Evolutionary conservation across 2,888 invertebrate genomes (phyloP).

Genomic region (Augiades crinisus): DNA sequence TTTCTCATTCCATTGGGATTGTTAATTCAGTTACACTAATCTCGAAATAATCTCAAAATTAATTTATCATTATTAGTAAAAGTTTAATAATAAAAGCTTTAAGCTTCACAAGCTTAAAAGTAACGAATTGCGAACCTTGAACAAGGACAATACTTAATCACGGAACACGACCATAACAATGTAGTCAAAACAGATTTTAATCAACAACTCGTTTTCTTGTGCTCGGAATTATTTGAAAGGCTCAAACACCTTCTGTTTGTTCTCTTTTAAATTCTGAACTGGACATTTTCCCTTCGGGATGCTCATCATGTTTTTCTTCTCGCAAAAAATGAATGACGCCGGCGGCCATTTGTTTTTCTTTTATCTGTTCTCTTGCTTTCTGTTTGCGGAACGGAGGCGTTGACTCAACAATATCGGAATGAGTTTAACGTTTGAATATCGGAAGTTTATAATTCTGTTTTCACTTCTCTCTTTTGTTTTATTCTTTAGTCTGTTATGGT

Average conservation of each 20-base stretch:
- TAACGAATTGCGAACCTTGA: not conserved
- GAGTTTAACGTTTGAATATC: constrained; percentile 26
- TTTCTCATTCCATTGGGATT: too few relatives aligned
- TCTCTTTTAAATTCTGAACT: constrained; percentile 9
- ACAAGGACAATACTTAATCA: constrained; percentile 10
- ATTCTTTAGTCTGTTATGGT: constrained; percentile 9
- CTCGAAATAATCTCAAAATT: too few relatives aligned
- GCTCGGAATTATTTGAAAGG: constrained; percentile 10
- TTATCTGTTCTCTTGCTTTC: constrained; percentile 13
- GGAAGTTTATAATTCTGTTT: constrained; percentile 24
- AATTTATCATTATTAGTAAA: too few relatives aligned
- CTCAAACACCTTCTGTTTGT: constrained; percentile 9
- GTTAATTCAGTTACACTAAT: too few relatives aligned
- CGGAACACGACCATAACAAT: not conserved
- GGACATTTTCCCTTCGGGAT: constrained; percentile 34
- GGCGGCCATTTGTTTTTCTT: constrained; percentile 19
- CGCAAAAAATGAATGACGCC: constrained; percentile 38
- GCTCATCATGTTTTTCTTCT: constrained; percentile 46
- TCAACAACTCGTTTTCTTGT: constrained; percentile 18
- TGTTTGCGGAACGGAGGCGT: constrained; percentile 42
- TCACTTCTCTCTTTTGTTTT: constrained; percentile 4
- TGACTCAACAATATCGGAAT: constrained; percentile 26
- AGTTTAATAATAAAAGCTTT: too few relatives aligned
- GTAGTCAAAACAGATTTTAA: constrained; percentile 5
- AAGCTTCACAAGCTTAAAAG: not conserved